phyloP scores from a whole-genome alignment of 2,113 vertebrate species.

The Grallaria varia region DNA sequence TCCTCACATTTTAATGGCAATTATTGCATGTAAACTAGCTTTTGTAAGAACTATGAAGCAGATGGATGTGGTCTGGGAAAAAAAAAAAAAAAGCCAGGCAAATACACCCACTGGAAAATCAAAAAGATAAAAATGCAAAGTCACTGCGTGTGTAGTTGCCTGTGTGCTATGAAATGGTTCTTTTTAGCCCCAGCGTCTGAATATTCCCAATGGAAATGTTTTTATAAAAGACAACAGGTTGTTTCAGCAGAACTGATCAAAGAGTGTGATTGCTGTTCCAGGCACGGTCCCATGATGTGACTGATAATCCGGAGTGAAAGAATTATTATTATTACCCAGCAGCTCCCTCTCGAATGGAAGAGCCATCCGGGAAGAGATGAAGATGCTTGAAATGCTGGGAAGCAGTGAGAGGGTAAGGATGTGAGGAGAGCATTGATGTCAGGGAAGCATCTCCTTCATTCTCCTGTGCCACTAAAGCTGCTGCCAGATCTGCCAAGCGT shows the following conservation, averaged over 20 bases:
- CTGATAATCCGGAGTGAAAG: neutral
- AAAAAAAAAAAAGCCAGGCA: neutral
- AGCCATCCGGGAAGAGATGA: neutral
- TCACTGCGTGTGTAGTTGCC: constrained; percentile 34
- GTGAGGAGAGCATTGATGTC: neutral
- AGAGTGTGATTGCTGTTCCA: neutral
- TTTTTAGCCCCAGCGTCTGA: constrained; percentile 34
- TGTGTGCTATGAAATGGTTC: constrained; percentile 20
- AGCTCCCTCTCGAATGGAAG: neutral
- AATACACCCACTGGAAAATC: constrained; percentile 58
- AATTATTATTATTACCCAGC: neutral
- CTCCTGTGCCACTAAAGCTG: neutral
- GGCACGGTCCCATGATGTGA: neutral
- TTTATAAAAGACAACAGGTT: constrained; percentile 52
- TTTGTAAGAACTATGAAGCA: constrained; percentile 12
- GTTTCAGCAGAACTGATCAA: constrained; percentile 53
- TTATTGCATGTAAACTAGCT: constrained; percentile 51
- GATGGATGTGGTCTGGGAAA: constrained; percentile 49
- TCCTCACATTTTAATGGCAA: constrained; percentile 37
- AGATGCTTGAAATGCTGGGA: neutral
- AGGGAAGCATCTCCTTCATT: neutral
- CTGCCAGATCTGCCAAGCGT: neutral
- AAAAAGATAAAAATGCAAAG: constrained; percentile 63
- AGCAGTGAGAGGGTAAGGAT: neutral
- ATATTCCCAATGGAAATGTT: constrained; percentile 50